These are phyloP conservation scores for Chloroceryle amazona DNA, from an alignment of 2,797 vertebrate genomes.

Conservation along the genomic window DNA sequence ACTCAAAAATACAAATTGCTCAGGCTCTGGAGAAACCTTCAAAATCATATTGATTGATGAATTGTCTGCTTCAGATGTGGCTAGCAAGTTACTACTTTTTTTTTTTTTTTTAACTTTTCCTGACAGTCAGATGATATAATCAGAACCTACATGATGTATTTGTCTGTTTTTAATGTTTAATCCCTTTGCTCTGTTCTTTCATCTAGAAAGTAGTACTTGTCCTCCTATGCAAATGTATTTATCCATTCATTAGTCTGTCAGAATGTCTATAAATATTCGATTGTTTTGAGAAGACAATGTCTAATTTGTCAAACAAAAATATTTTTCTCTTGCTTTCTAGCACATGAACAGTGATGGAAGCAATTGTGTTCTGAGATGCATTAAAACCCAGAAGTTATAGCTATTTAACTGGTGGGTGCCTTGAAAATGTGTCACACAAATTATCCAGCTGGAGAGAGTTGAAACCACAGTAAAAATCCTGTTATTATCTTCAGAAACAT, in stretches of 20 bases:
- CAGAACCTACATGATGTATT: slow-evolving; percentile 39
- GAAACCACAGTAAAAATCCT: slow-evolving; percentile 33
- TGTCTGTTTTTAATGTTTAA: slow-evolving; percentile 56
- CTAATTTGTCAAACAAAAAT: slow-evolving; percentile 60
- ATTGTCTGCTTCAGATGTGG: slow-evolving; percentile 2
- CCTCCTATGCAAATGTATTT: slow-evolving; percentile 39
- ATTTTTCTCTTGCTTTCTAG: slow-evolving; percentile 31
- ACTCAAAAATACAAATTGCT: slow-evolving; percentile 41
- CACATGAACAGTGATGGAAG: slow-evolving; percentile 30
- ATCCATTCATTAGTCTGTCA: slow-evolving; percentile 67
- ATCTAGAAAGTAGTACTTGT: slow-evolving; percentile 53
- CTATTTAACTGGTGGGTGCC: slow-evolving; percentile 31
- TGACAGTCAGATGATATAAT: slow-evolving; percentile 37
- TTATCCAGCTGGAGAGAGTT: slow-evolving; percentile 28
- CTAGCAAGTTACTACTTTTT: neutral
- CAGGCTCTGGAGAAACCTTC: neutral
- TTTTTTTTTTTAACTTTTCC: too few species aligned
- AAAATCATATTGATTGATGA: slow-evolving; percentile 26
- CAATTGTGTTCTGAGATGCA: neutral
- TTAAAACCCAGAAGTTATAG: neutral
- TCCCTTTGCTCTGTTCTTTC: slow-evolving; percentile 11
- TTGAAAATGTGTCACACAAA: slow-evolving; percentile 58
- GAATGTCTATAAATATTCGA: slow-evolving; percentile 63
- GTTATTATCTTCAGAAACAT: slow-evolving; percentile 34
- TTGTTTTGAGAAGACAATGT: slow-evolving; percentile 50